A percentile compares a stretch with the other conserved stretches of the same genome.
These are phyloP conservation scores for Xyrauchen texanus DNA, from an alignment of 2,113 vertebrate genomes.

Conservation along the genomic window DNA sequence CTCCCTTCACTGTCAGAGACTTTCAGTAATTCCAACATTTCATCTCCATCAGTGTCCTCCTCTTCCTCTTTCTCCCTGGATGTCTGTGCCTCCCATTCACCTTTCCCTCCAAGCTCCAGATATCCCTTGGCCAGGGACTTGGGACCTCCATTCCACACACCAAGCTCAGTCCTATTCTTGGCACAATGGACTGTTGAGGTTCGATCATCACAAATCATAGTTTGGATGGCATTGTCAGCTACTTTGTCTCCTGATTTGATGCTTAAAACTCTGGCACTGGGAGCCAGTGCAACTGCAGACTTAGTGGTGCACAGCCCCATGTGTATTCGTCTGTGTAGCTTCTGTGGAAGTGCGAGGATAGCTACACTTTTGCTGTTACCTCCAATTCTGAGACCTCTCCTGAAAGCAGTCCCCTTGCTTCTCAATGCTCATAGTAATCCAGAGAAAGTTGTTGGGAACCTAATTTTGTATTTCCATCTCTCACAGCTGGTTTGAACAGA, in stretches of 20 bases:
- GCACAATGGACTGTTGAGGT: neutral
- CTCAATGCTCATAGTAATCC: neutral
- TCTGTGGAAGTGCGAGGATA: neutral
- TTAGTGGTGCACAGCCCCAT: conserved; percentile 26
- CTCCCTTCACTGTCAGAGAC: conserved; percentile 15
- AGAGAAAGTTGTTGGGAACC: conserved; percentile 1
- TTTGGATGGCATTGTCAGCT: neutral
- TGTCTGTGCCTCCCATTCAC: neutral
- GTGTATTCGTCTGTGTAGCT: neutral
- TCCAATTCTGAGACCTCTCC: neutral
- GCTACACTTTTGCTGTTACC: neutral
- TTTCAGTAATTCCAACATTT: conserved; percentile 4
- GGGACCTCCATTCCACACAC: neutral
- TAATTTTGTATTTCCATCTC: neutral
- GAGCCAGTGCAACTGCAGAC: neutral
- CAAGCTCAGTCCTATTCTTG: neutral
- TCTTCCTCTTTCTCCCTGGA: conserved; percentile 12
- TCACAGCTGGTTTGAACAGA: conserved; percentile 21
- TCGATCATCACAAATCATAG: neutral
- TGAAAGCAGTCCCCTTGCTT: neutral
- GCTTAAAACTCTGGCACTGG: neutral
- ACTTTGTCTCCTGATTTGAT: neutral
- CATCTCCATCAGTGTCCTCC: conserved; percentile 8
- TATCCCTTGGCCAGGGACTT: neutral
- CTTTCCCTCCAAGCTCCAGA: conserved; percentile 1